Percentiles rank a stretch among this genome's conserved stretches.
These are phyloP conservation scores for Borostomias antarcticus DNA, from an alignment of 2,797 vertebrate genomes.

Conservation along the genomic window DNA sequence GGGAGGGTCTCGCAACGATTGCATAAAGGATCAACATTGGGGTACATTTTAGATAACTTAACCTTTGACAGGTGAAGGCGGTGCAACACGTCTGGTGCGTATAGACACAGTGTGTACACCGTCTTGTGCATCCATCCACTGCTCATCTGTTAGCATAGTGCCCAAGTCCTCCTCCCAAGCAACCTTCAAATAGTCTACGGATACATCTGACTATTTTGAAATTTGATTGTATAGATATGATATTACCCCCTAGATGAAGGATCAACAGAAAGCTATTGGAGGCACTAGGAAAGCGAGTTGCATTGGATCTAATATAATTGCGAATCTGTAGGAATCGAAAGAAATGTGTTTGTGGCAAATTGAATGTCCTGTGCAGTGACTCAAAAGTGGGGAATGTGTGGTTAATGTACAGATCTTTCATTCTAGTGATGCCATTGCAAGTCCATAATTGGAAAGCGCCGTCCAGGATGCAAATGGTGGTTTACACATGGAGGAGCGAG, in stretches of 20 bases:
- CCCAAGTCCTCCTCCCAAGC: conserved; percentile 9
- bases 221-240: not conserved
- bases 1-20: not conserved
- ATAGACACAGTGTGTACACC: conserved; percentile 7
- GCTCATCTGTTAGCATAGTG: not conserved
- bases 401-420: not conserved
- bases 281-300: conserved; percentile 2
- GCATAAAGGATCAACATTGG: not conserved
- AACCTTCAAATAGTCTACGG: not conserved
- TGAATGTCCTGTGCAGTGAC: not conserved
- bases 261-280: not conserved
- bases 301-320: conserved; percentile 9
- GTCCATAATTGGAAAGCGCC: not conserved
- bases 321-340: conserved; percentile 10
- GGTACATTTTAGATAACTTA: conserved; percentile 6
- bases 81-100: conserved; percentile 9
- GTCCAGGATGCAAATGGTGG: not conserved
- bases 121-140: conserved; percentile 3
- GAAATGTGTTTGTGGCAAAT: not conserved
- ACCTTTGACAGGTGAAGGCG: conserved; percentile 10
- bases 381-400: not conserved
- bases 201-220: not conserved
- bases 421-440: too few species aligned
- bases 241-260: not conserved
- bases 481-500: not conserved